Percentiles rank a stretch among this genome's conserved stretches.
Evolutionary conservation across 2,797 vertebrate species (phyloP).

Genomic region (Philypnodon macrostomus): DNA sequence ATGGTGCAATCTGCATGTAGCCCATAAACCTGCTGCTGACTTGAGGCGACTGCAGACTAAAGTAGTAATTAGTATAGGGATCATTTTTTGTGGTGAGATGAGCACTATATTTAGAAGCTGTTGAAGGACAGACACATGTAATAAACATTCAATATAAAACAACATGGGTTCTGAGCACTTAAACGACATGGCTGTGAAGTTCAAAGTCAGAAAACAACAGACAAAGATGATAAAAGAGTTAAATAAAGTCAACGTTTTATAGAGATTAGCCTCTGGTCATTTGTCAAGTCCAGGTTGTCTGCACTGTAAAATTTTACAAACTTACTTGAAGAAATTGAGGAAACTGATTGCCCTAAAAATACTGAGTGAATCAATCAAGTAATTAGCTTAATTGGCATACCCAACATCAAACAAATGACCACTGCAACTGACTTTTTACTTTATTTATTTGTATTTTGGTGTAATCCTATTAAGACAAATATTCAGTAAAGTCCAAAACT

Average conservation of each 20-base stretch:
- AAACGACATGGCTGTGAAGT: constrained; percentile 32
- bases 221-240: constrained; percentile 25
- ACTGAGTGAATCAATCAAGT: no score
- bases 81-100: constrained; percentile 22
- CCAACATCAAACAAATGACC: no score
- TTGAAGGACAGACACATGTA: constrained; percentile 63
- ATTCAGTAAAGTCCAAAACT: no score
- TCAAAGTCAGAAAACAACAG: constrained; percentile 27
- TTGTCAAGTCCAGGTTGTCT: constrained; percentile 7
- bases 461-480: no score
- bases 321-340: no score
- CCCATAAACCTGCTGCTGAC: constrained; percentile 54
- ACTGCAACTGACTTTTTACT: no score
- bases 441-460: no score
- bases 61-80: constrained; percentile 66
- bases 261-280: constrained; percentile 1
- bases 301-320: no score
- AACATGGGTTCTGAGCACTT: constrained; percentile 50
- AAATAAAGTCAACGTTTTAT: constrained; percentile 4
- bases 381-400: no score
- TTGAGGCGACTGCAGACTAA: constrained; percentile 45
- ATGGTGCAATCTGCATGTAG: constrained; percentile 18
- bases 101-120: constrained; percentile 64
- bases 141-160: constrained; percentile 58
- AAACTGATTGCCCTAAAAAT: no score